Base-by-base conservation (phyloP, 1,140 invertebrate genomes). In the Ooceraea biroi region DNA sequence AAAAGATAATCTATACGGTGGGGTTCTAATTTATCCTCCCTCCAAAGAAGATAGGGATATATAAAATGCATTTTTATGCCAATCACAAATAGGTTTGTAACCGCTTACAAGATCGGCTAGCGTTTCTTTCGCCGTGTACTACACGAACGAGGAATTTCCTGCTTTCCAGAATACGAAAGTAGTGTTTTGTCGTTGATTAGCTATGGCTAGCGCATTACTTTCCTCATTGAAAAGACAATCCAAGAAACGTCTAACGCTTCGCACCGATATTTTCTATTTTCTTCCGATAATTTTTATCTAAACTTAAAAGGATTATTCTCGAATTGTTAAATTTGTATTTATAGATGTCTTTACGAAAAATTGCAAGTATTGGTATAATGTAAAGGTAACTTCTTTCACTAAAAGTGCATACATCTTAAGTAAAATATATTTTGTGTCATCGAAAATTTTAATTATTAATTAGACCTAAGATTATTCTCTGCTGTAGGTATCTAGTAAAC, bases 151-250 rank as follows among this genome's bases (percentile, higher is more conserved):
- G 44, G 58, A 65, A 71, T 30, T 19, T 61, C 19, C 52, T 57
- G 22, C 74, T 65, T 84, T 71, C 74, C 36, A 60, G 83, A 80
- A 84, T 80, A 41, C 82, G 58, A 84, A 52, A 78, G 55, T 78
- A 36, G 36, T 30, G 65, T 61, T 69, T 69, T 65, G 82, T 77
- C 63, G 44, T 82, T 84, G 76, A 80, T 84, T 82, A 36, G 48
- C n/a, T 36, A 84, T n/a, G 58, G 66, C 48, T 65, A 7, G 7
- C 36, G 66, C 14, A 22, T 71, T 84, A 11, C 5, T 36, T 80
- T 84, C 73, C 41, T 30, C 19, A 73, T 84, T 65, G 48, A 61
- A 8, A 72, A 30, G 11, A 1, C 41, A 48, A 60, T 76, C 44
- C 10, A 30, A 17, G 41, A 58, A 58, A 7, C 25, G 12, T 41